Evolutionary conservation across 2,888 invertebrate species (phyloP), one percentile per base, ranked within the genome.

Genomic region (Luperina testacea): DNA sequence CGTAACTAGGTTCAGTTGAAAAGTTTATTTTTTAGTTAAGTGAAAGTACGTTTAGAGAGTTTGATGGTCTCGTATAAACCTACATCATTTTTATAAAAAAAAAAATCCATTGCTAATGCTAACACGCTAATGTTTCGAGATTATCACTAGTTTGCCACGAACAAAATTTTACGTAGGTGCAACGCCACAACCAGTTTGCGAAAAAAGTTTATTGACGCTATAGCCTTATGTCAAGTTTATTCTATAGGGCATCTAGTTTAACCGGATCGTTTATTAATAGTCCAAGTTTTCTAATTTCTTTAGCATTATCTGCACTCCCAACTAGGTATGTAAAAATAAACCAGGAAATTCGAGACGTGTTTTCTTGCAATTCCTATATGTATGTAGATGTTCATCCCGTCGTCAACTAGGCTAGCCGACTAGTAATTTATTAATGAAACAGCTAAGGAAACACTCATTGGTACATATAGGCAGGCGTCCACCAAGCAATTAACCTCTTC

Each of bases 401-500:
- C 24, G 42, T 77, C 72, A 78, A 83, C 79, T 83, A 80, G 77
- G 72, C 71, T 68, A 69, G 73, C 68, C 45, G 78, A 76, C 71
- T 69, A 75, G 68, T 83, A 78, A 78, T 75, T 80, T 80, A 84
- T 87, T 90, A 85, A 89, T 87, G 82, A 84, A 87, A 88, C 85
- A 78, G 85, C 86, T 81, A 85, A 89, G 88, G 89, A 90, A 90
- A 83, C 80, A 80, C 71, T 80, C 69, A 72, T 85, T 86, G 74
- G 48, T 73, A 78, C 83, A 73, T 85, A 84, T 79, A 72, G 84
- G 90, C 88, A 88, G 90, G 88, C 89, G 88, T 90, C 61, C 84
- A 80, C 85, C 80, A 82, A 87, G 88, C 87, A 91, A 92, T 90
- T 90, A 80, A 82, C 85, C 80, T 83, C 78, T 89, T 88, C 90